Conservation (phyloP, 2,797 vertebrate genomes). For the Falco rusticolus region DNA sequence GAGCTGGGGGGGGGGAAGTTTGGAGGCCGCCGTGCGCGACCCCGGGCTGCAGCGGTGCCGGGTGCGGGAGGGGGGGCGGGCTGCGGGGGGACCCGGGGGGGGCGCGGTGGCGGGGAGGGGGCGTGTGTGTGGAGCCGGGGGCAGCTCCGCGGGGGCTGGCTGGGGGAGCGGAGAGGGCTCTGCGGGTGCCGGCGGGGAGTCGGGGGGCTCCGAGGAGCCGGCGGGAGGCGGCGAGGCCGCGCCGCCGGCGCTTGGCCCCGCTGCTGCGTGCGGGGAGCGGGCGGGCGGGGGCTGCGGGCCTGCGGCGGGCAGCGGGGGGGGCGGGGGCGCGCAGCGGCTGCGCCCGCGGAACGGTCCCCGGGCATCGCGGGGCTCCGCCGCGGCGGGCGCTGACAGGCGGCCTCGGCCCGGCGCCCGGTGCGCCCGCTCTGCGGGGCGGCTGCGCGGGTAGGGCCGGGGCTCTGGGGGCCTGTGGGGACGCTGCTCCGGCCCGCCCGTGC, state of each 20-base stretch:
- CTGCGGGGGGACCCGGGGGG: neutral
- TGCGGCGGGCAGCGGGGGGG: neutral
- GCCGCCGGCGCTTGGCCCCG: neutral
- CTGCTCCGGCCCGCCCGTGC: neutral
- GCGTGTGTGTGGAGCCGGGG: neutral
- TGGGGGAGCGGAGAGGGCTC: neutral
- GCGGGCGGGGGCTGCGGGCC: neutral
- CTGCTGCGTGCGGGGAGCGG: neutral
- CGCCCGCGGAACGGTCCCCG: no score
- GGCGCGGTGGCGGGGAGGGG: no score
- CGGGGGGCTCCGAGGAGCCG: neutral
- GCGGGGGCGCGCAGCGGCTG: neutral
- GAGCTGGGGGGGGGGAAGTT: no score
- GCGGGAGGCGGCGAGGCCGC: neutral
- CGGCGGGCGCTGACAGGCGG: neutral
- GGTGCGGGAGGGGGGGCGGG: neutral
- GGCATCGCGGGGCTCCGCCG: neutral
- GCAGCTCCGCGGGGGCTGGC: neutral
- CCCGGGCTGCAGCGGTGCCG: neutral
- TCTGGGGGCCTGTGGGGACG: neutral
- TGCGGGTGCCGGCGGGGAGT: no score
- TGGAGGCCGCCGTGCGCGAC: neutral
- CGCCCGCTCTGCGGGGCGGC: no score
- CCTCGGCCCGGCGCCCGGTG: neutral
- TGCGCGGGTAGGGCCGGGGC: neutral